These are phyloP conservation scores for Amblyopsis rosae DNA, from an alignment of 2,113 vertebrate species.

Conservation along the genomic window DNA sequence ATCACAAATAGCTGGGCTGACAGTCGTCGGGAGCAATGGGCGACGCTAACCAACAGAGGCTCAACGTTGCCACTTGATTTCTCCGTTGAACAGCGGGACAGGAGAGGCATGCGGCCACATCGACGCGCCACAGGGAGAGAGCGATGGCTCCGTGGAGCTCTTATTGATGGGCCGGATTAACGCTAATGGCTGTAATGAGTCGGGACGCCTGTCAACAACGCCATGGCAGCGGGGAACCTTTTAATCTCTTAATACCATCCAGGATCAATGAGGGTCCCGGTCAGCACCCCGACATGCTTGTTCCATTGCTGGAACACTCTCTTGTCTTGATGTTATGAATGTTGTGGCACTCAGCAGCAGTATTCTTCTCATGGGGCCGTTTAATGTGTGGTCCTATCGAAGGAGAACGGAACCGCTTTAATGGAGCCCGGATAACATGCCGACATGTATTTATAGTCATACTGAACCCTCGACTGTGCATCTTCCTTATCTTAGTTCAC, in stretches of 20 bases:
- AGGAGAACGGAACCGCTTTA: background rate
- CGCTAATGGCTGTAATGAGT: conserved; percentile 76
- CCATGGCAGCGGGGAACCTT: conserved; percentile 64
- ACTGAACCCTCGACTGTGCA: background rate
- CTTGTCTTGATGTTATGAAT: conserved; percentile 23
- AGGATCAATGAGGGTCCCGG: conserved; percentile 55
- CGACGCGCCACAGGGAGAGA: conserved; percentile 37
- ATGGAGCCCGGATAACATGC: background rate
- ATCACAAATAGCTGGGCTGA: conserved; percentile 25
- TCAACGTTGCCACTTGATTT: conserved; percentile 21
- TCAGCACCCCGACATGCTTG: conserved; percentile 15
- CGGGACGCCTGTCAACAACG: conserved; percentile 68
- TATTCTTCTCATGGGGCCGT: conserved; percentile 34
- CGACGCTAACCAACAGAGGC: conserved; percentile 24
- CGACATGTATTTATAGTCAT: too few species aligned
- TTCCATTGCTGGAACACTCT: conserved; percentile 34
- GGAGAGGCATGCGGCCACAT: conserved; percentile 33
- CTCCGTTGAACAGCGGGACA: conserved; percentile 8
- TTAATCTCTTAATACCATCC: conserved; percentile 74
- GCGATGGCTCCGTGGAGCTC: conserved; percentile 65
- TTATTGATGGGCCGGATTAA: conserved; percentile 76
- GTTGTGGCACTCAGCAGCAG: background rate
- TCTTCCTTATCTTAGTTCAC: background rate
- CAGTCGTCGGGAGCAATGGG: conserved; percentile 22
- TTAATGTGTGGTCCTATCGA: background rate